These are phyloP conservation scores for Metallyticus violacea DNA, from an alignment of 2,888 invertebrate genomes.

Conservation along the genomic window DNA sequence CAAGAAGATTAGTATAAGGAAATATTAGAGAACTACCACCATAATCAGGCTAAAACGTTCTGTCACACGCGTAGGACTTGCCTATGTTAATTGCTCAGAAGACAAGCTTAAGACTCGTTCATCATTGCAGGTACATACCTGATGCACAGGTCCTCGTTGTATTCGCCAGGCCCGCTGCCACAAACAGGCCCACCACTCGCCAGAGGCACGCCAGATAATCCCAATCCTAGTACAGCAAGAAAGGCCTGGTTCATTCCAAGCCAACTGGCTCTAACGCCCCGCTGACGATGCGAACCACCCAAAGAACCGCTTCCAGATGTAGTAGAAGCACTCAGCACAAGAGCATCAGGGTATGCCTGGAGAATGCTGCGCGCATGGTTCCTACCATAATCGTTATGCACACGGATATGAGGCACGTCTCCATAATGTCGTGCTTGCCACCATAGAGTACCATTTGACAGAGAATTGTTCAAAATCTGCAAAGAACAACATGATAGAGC, in stretches of 20 bases:
- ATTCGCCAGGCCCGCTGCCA: constrained; percentile 51
- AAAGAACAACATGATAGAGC: constrained; percentile 29
- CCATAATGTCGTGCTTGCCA: constrained; percentile 49
- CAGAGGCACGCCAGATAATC: constrained; percentile 45
- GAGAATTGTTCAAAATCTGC: constrained; percentile 46
- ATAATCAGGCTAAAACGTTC: too few species aligned
- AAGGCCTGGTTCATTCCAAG: constrained; percentile 53
- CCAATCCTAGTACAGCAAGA: constrained; percentile 48
- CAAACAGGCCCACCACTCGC: constrained; percentile 55
- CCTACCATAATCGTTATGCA: constrained; percentile 59
- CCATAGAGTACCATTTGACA: constrained; percentile 50
- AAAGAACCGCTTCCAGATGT: constrained; percentile 43
- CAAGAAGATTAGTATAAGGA: too few species aligned
- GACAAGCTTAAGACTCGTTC: not conserved
- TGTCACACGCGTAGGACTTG: too few species aligned
- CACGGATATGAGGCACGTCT: constrained; percentile 45
- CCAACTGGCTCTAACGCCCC: constrained; percentile 58
- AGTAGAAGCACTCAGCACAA: constrained; percentile 44
- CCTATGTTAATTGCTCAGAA: too few species aligned
- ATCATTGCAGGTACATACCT: constrained; percentile 31
- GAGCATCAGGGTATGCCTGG: not conserved
- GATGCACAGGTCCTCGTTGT: constrained; percentile 55
- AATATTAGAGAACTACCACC: too few species aligned
- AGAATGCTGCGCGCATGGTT: constrained; percentile 41
- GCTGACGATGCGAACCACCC: constrained; percentile 35